phyloP scores from a whole-genome alignment of 2,797 vertebrate genomes.

The Cossypha caffra region DNA sequence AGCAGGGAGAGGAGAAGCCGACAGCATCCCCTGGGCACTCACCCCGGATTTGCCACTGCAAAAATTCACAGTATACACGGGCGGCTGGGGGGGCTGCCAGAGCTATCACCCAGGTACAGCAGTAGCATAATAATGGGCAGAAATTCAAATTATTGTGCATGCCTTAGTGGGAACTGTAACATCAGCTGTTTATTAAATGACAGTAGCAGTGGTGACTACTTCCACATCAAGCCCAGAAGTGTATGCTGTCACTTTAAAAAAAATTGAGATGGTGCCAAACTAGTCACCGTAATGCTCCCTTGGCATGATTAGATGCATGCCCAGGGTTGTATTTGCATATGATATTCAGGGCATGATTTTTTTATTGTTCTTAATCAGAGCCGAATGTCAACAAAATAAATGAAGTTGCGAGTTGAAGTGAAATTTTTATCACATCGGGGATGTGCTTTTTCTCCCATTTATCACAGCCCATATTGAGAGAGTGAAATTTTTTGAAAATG shows the following conservation, averaged over 20 bases:
- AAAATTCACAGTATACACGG: conserved; percentile 15
- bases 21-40: background rate
- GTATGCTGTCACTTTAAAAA: conserved; percentile 90
- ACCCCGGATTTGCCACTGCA: background rate
- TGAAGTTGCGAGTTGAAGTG: conserved; percentile 98
- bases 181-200: conserved; percentile 81
- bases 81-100: background rate
- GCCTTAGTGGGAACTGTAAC: conserved; percentile 72
- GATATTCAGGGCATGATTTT: conserved; percentile 97
- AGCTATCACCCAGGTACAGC: conserved; percentile 65
- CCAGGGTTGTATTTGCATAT: conserved; percentile 98
- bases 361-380: conserved; percentile 99
- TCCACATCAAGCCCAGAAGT: conserved; percentile 78
- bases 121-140: conserved; percentile 67
- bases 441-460: conserved; percentile 97
- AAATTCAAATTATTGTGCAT: conserved; percentile 71
- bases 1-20: background rate
- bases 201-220: conserved; percentile 75
- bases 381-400: conserved; percentile 99
- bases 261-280: conserved; percentile 87
- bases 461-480: conserved; percentile 99
- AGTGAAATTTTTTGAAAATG: conserved; percentile 94
- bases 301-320: conserved; percentile 97
- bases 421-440: conserved; percentile 99
- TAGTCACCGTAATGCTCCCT: conserved; percentile 91